These are phyloP conservation scores for Cylloceria caligata DNA, from an alignment of 2,888 invertebrate species.

Conservation along the genomic window DNA sequence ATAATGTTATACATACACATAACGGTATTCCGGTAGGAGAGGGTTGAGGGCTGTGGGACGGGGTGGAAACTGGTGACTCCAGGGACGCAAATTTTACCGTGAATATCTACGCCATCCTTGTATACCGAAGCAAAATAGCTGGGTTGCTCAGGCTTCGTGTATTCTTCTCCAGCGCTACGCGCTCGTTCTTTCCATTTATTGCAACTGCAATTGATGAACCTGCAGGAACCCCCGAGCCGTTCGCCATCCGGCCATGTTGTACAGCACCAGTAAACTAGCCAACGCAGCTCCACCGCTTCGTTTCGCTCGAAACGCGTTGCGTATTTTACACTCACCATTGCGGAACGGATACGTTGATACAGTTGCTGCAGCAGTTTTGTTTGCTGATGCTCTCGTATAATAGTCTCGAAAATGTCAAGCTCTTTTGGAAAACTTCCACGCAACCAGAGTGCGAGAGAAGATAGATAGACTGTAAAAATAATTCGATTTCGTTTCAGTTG, in stretches of 20 bases:
- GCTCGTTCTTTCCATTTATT: conserved; percentile 73
- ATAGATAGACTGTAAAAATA: conserved; percentile 44
- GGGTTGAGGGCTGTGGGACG: conserved; percentile 45
- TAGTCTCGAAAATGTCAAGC: conserved; percentile 55
- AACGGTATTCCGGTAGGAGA: conserved; percentile 57
- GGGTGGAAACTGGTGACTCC: conserved; percentile 72
- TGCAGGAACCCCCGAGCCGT: conserved; percentile 56
- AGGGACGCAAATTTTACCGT: conserved; percentile 70
- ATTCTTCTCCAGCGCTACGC: conserved; percentile 68
- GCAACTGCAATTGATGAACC: conserved; percentile 75
- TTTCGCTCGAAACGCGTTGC: conserved; percentile 60
- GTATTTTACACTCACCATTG: conserved; percentile 58
- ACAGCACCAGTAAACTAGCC: conserved; percentile 10
- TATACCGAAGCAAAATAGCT: conserved; percentile 74
- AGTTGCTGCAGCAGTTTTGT: conserved; percentile 49
- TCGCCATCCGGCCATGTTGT: conserved; percentile 32
- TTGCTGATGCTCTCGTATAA: conserved; percentile 54
- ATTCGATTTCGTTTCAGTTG: conserved; percentile 33
- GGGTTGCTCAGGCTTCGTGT: conserved; percentile 71
- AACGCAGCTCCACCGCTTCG: conserved; percentile 34
- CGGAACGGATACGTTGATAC: conserved; percentile 57
- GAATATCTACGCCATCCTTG: conserved; percentile 66
- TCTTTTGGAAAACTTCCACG: conserved; percentile 50
- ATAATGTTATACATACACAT: conserved; percentile 62
- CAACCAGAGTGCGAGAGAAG: conserved; percentile 1